Conservation (phyloP, 2,888 invertebrate species). For the Leptopilina syphax region DNA sequence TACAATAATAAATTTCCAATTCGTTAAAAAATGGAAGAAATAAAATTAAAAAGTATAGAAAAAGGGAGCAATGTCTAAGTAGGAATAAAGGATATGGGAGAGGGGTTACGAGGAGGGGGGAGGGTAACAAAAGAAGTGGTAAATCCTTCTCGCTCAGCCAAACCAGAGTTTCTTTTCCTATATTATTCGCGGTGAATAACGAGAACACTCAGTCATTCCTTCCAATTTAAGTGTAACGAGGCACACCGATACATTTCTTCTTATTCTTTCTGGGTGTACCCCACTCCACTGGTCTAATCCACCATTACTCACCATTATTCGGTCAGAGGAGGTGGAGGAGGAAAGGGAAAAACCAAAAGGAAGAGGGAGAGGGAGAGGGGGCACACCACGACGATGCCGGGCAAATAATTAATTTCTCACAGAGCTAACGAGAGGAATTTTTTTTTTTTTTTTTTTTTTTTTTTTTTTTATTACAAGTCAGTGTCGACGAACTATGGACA, state of each 20-base stretch:
- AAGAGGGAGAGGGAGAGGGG: conserved; percentile 48
- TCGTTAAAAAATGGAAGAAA: neutral
- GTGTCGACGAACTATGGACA: conserved; percentile 61
- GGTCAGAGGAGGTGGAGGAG: conserved; percentile 53
- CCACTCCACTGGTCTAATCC: conserved; percentile 70
- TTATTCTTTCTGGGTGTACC: conserved; percentile 71
- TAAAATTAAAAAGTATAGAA: neutral
- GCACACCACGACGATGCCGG: conserved; percentile 67
- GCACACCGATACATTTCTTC: conserved; percentile 76
- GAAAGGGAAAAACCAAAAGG: conserved; percentile 9
- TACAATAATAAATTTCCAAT: neutral
- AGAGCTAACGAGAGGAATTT: conserved; percentile 74
- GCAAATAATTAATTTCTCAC: conserved; percentile 77
- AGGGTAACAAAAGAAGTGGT: conserved; percentile 28
- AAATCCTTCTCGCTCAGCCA: conserved; percentile 40
- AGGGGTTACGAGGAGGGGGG: neutral
- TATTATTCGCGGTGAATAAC: conserved; percentile 76
- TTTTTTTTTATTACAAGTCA: conserved; percentile 64
- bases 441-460: conserved; percentile 70
- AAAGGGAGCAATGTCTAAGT: neutral
- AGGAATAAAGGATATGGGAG: neutral
- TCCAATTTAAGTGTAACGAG: conserved; percentile 77
- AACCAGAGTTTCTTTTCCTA: conserved; percentile 67
- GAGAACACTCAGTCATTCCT: conserved; percentile 76
- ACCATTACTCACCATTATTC: conserved; percentile 70